A percentile compares a stretch with the other conserved stretches of the same genome.
These are phyloP conservation scores for Onychomys torridus DNA, from an alignment of 2,797 vertebrate species.

Conservation along the genomic window DNA sequence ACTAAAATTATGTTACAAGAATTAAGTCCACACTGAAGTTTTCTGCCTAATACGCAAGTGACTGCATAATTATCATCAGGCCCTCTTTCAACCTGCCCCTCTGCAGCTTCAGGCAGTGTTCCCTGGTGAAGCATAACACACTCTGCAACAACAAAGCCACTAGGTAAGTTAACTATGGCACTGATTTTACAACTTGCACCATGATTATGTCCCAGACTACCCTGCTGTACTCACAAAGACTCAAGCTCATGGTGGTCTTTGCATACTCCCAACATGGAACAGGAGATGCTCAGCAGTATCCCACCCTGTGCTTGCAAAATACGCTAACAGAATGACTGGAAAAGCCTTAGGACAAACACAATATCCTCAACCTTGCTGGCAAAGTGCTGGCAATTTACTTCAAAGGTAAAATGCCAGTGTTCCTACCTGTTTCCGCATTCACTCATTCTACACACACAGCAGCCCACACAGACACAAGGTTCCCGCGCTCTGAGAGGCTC, in stretches of 20 bases:
- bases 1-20: constrained; percentile 27
- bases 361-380: background rate
- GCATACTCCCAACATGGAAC: background rate
- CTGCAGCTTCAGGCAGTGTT: background rate
- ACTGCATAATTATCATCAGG: background rate
- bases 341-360: background rate
- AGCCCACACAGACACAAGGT: background rate
- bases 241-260: background rate
- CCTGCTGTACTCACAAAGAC: background rate
- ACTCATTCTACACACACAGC: background rate
- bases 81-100: background rate
- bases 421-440: background rate
- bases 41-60: background rate
- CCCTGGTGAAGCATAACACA: constrained; percentile 17
- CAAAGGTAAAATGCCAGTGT: background rate
- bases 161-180: background rate
- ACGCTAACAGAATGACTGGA: background rate
- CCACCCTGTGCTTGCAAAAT: background rate
- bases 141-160: constrained; percentile 1
- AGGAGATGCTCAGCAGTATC: background rate
- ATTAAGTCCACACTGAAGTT: constrained; percentile 47
- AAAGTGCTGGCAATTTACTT: background rate
- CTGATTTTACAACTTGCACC: background rate
- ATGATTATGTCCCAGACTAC: background rate
- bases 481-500: background rate